These are phyloP conservation scores for Hipparchia sbordonii DNA, from an alignment of 2,888 invertebrate genomes.

Conservation along the genomic window DNA sequence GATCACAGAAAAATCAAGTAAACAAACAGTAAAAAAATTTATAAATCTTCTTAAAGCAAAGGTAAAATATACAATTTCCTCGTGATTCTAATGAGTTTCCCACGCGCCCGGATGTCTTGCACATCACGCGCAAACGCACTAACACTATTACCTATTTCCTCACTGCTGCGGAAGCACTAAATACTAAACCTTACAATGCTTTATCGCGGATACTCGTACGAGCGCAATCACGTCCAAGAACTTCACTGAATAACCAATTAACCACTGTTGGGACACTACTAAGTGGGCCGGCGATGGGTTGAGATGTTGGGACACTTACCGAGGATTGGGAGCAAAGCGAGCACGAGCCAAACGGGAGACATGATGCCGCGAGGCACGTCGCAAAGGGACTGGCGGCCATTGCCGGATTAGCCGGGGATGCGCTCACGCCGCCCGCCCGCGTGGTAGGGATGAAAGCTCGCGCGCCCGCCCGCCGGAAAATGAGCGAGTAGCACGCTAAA, in stretches of 20 bases:
- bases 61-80: constrained; percentile 27
- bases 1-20: too few species aligned
- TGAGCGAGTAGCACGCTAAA: constrained; percentile 16
- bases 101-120: constrained; percentile 63
- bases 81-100: constrained; percentile 47
- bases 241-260: constrained; percentile 34
- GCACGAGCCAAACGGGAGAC: constrained; percentile 77
- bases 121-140: constrained; percentile 39
- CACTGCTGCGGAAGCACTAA: constrained; percentile 30
- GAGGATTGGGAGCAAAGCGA: constrained; percentile 76
- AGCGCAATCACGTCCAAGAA: constrained; percentile 48
- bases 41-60: constrained; percentile 9
- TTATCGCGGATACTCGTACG: neutral
- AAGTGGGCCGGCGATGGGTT: too few species aligned
- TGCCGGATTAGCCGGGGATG: constrained; percentile 34
- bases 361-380: constrained; percentile 76
- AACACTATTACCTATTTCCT: constrained; percentile 51
- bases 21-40: neutral
- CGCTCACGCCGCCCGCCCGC: constrained; percentile 69
- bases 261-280: constrained; percentile 5
- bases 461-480: constrained; percentile 39
- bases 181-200: constrained; percentile 7
- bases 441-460: constrained; percentile 41
- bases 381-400: constrained; percentile 66
- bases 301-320: constrained; percentile 61